Evolutionary conservation across 2,888 invertebrate genomes (phyloP).

Genomic region (Papilio demoleus): DNA sequence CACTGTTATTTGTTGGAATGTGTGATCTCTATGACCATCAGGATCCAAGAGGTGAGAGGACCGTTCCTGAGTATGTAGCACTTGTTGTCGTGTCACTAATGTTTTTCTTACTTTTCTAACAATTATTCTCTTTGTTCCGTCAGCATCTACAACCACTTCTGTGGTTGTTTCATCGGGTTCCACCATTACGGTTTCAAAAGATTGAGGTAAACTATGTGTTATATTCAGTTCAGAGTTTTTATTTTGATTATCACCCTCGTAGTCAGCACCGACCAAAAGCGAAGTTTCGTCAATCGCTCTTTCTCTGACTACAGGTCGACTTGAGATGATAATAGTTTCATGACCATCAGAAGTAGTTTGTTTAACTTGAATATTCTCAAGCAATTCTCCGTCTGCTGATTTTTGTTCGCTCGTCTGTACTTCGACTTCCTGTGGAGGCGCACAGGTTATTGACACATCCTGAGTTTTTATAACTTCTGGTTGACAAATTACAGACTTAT

Average conservation of each 20-base stretch:
- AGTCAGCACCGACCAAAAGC: conserved; percentile 88
- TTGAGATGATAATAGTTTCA: conserved; percentile 89
- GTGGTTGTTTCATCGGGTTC: conserved; percentile 93
- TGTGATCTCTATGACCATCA: conserved; percentile 84
- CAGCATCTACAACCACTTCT: conserved; percentile 90
- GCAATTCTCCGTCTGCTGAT: conserved; percentile 74
- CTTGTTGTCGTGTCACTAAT: conserved; percentile 86
- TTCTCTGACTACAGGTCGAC: conserved; percentile 82
- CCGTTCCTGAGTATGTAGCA: conserved; percentile 85
- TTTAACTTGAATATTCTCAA: conserved; percentile 86
- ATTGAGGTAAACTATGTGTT: conserved; percentile 87
- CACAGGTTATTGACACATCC: conserved; percentile 80
- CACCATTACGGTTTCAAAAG: conserved; percentile 91
- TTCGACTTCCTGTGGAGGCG: conserved; percentile 83
- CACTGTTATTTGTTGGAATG: conserved; percentile 87
- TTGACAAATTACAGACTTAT: conserved; percentile 74
- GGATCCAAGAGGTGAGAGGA: conserved; percentile 82
- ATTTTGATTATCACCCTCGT: conserved; percentile 80
- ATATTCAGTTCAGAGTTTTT: conserved; percentile 88
- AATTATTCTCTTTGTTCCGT: conserved; percentile 91
- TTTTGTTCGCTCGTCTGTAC: conserved; percentile 84
- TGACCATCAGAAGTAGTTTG: conserved; percentile 86
- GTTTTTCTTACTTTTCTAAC: conserved; percentile 89
- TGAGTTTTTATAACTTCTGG: conserved; percentile 68
- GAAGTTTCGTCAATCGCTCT: conserved; percentile 83